Conservation (phyloP, 2,797 vertebrate species). For the Leucoraja ocellata region DNA sequence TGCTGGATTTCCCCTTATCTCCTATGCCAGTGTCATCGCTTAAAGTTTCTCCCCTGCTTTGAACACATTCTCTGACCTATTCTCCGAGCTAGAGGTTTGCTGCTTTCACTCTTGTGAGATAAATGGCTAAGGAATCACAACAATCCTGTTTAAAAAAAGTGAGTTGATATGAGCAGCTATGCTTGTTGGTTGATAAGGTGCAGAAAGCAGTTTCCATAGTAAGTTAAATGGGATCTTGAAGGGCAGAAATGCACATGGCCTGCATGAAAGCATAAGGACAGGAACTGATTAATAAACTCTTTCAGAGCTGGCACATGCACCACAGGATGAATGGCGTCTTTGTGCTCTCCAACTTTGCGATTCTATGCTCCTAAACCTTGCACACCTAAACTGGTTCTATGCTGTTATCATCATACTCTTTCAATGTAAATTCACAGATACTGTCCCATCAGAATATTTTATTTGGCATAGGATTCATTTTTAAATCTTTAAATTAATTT, state of each 20-base stretch:
- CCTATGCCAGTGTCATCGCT: too few relatives aligned
- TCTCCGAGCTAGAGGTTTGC: neutral
- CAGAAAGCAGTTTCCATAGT: too few relatives aligned
- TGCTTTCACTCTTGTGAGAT: neutral
- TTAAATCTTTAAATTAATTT: neutral
- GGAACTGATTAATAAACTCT: neutral
- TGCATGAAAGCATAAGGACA: too few relatives aligned
- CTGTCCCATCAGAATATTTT: neutral
- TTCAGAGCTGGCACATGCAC: neutral
- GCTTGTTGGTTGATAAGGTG: too few relatives aligned
- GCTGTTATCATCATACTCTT: neutral
- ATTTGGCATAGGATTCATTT: neutral
- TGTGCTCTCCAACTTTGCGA: neutral
- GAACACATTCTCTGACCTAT: neutral
- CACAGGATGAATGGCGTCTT: too few relatives aligned
- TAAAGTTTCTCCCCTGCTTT: neutral
- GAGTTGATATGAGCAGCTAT: too few relatives aligned
- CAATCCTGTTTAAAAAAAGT: too few relatives aligned
- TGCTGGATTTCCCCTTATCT: too few relatives aligned
- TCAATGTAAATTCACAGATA: neutral
- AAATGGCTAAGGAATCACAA: neutral
- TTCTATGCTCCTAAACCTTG: neutral
- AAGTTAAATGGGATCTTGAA: too few relatives aligned
- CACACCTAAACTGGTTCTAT: neutral
- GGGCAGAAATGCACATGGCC: too few relatives aligned